Conservation (phyloP, 2,888 invertebrate genomes). For the Lasioglossum vierecki region DNA sequence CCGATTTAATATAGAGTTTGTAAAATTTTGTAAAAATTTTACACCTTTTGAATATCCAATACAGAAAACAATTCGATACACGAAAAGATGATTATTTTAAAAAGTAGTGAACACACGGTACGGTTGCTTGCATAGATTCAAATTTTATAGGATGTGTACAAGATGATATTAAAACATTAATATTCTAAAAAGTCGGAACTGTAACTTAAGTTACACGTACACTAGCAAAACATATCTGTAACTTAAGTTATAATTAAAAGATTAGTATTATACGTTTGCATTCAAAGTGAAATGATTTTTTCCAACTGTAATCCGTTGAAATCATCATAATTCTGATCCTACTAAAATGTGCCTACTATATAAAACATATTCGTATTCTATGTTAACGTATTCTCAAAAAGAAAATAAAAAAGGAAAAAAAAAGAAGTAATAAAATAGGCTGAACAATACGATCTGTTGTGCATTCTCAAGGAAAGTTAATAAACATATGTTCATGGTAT, state of each 20-base stretch:
- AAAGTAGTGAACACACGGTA: constrained; percentile 22
- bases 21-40: constrained; percentile 30
- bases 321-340: constrained; percentile 43
- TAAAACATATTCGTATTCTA: constrained; percentile 28
- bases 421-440: background rate
- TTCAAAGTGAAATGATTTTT: constrained; percentile 29
- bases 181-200: constrained; percentile 12
- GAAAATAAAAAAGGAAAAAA: background rate
- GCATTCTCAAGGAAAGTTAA: constrained; percentile 16
- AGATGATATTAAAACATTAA: constrained; percentile 21
- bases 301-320: constrained; percentile 39
- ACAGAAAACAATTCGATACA: background rate
- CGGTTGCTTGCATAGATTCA: constrained; percentile 9
- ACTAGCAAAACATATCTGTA: constrained; percentile 32
- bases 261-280: constrained; percentile 21
- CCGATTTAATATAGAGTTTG: constrained; percentile 23
- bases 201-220: constrained; percentile 42
- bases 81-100: constrained; percentile 17
- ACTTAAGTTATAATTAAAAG: constrained; percentile 38
- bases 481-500: constrained; percentile 5
- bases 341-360: constrained; percentile 56
- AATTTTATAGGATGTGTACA: constrained; percentile 23
- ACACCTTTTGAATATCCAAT: constrained; percentile 14
- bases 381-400: constrained; percentile 17
- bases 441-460: constrained; percentile 4